phyloP scores from a whole-genome alignment of 2,797 vertebrate species.

The Peromyscus eremicus region DNA sequence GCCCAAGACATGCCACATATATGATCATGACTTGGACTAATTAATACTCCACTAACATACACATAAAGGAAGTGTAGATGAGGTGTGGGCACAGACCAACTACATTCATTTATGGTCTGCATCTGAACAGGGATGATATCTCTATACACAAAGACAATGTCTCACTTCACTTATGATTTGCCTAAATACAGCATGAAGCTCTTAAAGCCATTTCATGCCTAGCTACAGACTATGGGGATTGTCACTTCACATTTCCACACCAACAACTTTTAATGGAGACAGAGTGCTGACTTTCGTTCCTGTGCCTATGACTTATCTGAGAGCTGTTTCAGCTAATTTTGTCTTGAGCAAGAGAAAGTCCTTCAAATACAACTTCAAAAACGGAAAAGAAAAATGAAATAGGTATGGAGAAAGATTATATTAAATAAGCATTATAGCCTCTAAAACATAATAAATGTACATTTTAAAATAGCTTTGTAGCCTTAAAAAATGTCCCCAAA shows the following conservation, averaged over 20 bases:
- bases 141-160: background rate
- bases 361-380: slow-evolving; percentile 65
- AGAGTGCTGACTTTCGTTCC: slow-evolving; percentile 69
- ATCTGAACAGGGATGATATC: background rate
- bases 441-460: slow-evolving; percentile 75
- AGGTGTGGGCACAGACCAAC: background rate
- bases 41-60: background rate
- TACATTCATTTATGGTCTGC: background rate
- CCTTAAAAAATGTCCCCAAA: slow-evolving; percentile 61
- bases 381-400: slow-evolving; percentile 65
- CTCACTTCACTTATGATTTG: slow-evolving; percentile 30
- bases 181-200: slow-evolving; percentile 9
- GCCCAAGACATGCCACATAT: background rate
- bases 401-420: slow-evolving; percentile 45
- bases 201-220: background rate
- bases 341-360: slow-evolving; percentile 20
- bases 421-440: slow-evolving; percentile 54
- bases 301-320: slow-evolving; percentile 59
- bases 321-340: slow-evolving; percentile 68
- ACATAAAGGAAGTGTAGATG: background rate
- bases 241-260: slow-evolving; percentile 62
- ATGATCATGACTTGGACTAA: background rate
- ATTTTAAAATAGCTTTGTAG: slow-evolving; percentile 73
- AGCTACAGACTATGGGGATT: background rate
- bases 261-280: slow-evolving; percentile 63